Base-by-base conservation (phyloP, 1,140 invertebrate genomes). In the Eciton burchellii region DNA sequence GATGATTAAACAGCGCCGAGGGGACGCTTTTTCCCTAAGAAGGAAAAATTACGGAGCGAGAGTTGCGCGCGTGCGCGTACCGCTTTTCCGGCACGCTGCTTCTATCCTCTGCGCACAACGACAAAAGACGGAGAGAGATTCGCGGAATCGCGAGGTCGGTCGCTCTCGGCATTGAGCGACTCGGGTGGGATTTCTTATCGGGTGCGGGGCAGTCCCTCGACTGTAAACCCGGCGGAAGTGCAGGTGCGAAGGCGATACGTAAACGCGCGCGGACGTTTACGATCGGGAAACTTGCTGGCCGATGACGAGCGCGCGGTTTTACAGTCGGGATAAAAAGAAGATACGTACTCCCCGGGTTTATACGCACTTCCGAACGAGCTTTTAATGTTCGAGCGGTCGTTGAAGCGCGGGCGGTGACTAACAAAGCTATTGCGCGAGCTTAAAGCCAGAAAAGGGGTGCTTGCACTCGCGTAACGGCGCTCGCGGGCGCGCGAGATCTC, bases 1-100 rank as follows among this genome's bases (percentile, higher is more conserved):
- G 56, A 74, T 85, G 84, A 86, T 86, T 86, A 85, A 86, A 85
- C 84, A 74, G 59, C 62, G 54, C n/a, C 70, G 60, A 52, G 83
- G 77, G 62, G 68, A 74, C 52, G 68, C 54, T 85, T 54, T 56
- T 70, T n/a, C 45, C 62, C 68, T 82, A 82, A 82, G 84, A 29
- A 73, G 54, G 70, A 86, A 86, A 86, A 86, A 82, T 85, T 82
- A 66, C 62, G 24, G 11, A 19, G 14, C 19, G n/a, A 8, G 14
- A 0, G 45, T 2, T 5, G 24, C 29, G 9, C 59, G 59, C 35
- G 56, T 65, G 59, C 54, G 49, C 43, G 24, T 29, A 66, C 41
- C 43, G n/a, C 45, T 41, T 26, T 12, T 56, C 70, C n/a, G n/a
- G n/a, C n/a, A n/a, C n/a, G n/a, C n/a, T n/a, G n/a, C n/a, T n/a